Conservation (phyloP, 2,888 invertebrate genomes). For the Habroteleia sp. region DNA sequence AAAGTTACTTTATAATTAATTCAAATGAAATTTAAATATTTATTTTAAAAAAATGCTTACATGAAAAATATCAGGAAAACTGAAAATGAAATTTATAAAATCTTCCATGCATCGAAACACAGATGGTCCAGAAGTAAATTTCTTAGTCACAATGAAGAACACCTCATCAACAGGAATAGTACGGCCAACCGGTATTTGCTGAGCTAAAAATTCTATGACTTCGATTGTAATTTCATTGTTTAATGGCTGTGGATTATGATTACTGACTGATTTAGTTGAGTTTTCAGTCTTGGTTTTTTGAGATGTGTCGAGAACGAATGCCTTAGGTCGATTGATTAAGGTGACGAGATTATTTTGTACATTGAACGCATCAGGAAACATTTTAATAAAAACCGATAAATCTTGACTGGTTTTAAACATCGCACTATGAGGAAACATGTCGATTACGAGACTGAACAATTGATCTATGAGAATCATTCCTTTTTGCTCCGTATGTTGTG, state of each 20-base stretch:
- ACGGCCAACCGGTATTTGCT: conserved; percentile 23
- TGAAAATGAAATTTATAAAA: no score
- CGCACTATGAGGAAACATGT: conserved; percentile 90
- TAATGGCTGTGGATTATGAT: neutral
- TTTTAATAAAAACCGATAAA: conserved; percentile 92
- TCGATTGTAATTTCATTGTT: neutral
- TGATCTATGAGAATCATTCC: conserved; percentile 93
- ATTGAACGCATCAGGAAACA: conserved; percentile 97
- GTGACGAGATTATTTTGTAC: conserved; percentile 96
- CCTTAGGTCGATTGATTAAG: conserved; percentile 88
- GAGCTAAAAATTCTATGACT: conserved; percentile 15
- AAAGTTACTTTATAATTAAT: no score
- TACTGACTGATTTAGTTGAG: conserved; percentile 7
- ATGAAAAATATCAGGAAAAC: no score
- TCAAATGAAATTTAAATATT: no score
- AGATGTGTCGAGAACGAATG: conserved; percentile 45
- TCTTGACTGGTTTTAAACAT: conserved; percentile 96
- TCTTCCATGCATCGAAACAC: no score
- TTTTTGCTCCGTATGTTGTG: conserved; percentile 90
- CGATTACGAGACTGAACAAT: conserved; percentile 90
- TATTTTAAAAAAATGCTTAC: no score
- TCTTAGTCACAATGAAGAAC: no score
- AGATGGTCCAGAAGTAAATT: no score
- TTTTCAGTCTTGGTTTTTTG: conserved; percentile 39
- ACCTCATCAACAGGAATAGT: conserved; percentile 10